Evolutionary conservation across 2,113 vertebrate species (phyloP), one percentile per base, ranked within the genome.

Genomic region (Craseonycteris thonglongyai): DNA sequence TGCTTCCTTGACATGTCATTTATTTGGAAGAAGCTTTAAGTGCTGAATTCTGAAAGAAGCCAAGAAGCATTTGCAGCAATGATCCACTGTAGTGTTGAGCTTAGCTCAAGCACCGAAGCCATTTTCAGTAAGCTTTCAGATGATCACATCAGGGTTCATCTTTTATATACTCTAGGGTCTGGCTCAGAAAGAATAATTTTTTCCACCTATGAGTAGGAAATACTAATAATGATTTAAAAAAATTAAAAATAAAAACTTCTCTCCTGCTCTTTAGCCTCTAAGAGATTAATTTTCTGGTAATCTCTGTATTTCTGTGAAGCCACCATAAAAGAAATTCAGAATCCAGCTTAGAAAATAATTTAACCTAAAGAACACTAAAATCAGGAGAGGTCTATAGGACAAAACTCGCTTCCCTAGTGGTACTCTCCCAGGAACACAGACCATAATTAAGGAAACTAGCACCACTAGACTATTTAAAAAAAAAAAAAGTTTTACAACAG

Each of bases 11-110:
- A 45, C 45, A 40, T 51, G 7, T 94, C 88, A 85, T 91, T 96
- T 94, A 95, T 93, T 63, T 91, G 82, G 76, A 90, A 83, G 75
- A 91, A 26, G 35, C 68, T 90, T 90, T 96, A 91, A 96, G 63
- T 42, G 54, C 78, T 95, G 21, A 69, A 35, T 95, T 94, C 81
- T 90, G 65, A 85, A 88, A 66, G 76, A 74, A 40, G 86, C 54
- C 81, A 84, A 90, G 76, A 92, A 47, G 47, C 42, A 14, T 92
- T 88, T 94, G 82, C 58, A 51, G 35, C 59, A 82, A 90, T 2
- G 16, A 94, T 88, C 61, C 42, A 49, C 76, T 83, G 87, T 69
- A 71, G 54, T 40, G 26, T 30, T 71, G 49, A 94, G 68, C 56
- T 69, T 42, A 56, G 30, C 35, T 90, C 26, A 80, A 68, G 69